Conservation (phyloP, 1,140 invertebrate species). For the Zelostemma sp. region DNA sequence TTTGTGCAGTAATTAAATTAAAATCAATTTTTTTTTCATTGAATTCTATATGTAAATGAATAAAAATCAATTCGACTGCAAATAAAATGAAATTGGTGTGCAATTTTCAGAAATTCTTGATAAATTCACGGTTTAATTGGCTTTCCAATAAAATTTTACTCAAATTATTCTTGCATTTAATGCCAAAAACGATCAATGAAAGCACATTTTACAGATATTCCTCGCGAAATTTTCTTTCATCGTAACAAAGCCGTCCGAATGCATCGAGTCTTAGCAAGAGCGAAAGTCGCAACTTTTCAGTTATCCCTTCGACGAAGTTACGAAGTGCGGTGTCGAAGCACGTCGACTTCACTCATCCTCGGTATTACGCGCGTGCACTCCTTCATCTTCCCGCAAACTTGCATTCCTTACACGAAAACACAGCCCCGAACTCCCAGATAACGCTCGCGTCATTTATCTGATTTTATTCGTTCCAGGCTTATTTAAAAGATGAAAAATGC, state of each 20-base stretch:
- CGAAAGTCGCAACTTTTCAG: not conserved
- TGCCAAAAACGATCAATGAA: not conserved
- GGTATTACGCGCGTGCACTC: not conserved
- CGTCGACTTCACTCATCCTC: not conserved
- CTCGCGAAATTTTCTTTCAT: not conserved
- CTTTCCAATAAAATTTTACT: not conserved
- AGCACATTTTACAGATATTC: too few relatives aligned
- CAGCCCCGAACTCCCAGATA: not conserved
- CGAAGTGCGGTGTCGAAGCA: not conserved
- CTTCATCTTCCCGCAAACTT: not conserved
- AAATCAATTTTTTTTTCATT: too few relatives aligned
- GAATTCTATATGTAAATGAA: too few relatives aligned
- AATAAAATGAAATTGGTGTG: too few relatives aligned
- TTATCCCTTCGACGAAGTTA: conserved; percentile 2
- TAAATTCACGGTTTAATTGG: conserved; percentile 17
- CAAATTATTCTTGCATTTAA: not conserved
- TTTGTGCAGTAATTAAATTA: too few relatives aligned
- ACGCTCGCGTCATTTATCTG: conserved; percentile 3
- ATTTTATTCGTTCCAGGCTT: not conserved
- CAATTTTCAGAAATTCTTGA: conserved; percentile 23
- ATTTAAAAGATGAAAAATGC: conserved; percentile 4
- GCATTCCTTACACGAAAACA: conserved; percentile 4
- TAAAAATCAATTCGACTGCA: too few relatives aligned
- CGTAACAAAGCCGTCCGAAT: not conserved
- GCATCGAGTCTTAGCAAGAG: not conserved